Evolutionary conservation across 2,113 vertebrate species (phyloP).

Genomic region (Spermophilus dauricus): DNA sequence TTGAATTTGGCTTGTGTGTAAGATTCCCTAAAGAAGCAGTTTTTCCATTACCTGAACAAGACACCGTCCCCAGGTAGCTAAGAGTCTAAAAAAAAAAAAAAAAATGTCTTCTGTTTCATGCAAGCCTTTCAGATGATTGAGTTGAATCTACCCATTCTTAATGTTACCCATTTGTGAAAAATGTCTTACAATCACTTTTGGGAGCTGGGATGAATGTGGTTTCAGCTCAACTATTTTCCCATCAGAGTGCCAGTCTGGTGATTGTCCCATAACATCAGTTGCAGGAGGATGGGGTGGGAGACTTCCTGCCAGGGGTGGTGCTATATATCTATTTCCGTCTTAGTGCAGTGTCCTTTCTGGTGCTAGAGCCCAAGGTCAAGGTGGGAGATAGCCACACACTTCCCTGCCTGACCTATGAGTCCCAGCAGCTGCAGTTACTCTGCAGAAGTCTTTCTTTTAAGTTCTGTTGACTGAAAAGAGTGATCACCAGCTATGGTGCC

Average conservation of each 20-base stretch:
- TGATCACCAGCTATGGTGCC: not conserved
- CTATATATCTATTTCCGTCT: not conserved
- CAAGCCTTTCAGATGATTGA: constrained; percentile 51
- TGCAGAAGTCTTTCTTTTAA: constrained; percentile 31
- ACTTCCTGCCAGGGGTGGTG: not conserved
- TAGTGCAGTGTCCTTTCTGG: not conserved
- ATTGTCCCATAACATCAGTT: not conserved
- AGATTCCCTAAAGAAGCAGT: constrained; percentile 42
- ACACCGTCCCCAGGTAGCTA: constrained; percentile 9
- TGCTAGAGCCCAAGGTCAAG: not conserved
- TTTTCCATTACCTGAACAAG: constrained; percentile 42
- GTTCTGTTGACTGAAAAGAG: not conserved
- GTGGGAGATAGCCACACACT: accelerated
- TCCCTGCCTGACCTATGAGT: not conserved
- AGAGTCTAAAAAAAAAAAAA: not conserved
- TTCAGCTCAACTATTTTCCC: not conserved
- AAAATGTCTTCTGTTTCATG: constrained; percentile 57
- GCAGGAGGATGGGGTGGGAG: not conserved
- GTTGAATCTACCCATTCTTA: constrained; percentile 40
- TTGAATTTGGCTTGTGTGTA: constrained; percentile 16
- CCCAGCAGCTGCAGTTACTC: too few relatives aligned
- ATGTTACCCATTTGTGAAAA: constrained; percentile 55
- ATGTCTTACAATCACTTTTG: constrained; percentile 29
- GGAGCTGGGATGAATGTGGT: not conserved
- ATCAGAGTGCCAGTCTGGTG: not conserved